Evolutionary conservation across 2,113 vertebrate species (phyloP).

Genomic region (Aphelocoma coerulescens): DNA sequence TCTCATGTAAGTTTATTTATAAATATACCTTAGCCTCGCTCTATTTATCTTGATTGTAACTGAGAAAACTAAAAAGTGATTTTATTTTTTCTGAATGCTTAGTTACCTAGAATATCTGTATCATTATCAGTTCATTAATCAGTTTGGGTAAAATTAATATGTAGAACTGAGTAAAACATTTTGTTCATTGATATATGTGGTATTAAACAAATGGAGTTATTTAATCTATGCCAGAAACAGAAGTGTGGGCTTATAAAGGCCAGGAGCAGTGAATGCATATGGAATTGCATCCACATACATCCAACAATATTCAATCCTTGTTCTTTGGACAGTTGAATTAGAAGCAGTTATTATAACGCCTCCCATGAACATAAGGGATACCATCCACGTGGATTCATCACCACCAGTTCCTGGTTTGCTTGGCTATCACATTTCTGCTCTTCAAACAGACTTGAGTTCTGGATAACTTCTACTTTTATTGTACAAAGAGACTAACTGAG

Average conservation of each 20-base stretch:
- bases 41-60: background rate
- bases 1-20: background rate
- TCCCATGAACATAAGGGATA: background rate
- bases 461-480: background rate
- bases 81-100: background rate
- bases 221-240: background rate
- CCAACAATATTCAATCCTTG: background rate
- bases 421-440: background rate
- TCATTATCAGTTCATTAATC: background rate
- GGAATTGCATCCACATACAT: background rate
- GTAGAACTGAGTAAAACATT: background rate
- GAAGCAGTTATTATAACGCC: background rate
- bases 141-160: background rate
- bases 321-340: background rate
- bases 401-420: background rate
- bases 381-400: background rate
- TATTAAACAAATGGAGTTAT: background rate
- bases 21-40: background rate
- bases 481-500: background rate
- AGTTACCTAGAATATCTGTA: background rate
- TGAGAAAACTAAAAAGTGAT: background rate
- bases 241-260: fast-evolving
- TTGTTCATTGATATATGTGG: background rate
- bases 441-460: background rate
- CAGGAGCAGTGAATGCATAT: background rate